These are phyloP conservation scores for Arizona elegans DNA, from an alignment of 2,113 vertebrate species.

Conservation along the genomic window DNA sequence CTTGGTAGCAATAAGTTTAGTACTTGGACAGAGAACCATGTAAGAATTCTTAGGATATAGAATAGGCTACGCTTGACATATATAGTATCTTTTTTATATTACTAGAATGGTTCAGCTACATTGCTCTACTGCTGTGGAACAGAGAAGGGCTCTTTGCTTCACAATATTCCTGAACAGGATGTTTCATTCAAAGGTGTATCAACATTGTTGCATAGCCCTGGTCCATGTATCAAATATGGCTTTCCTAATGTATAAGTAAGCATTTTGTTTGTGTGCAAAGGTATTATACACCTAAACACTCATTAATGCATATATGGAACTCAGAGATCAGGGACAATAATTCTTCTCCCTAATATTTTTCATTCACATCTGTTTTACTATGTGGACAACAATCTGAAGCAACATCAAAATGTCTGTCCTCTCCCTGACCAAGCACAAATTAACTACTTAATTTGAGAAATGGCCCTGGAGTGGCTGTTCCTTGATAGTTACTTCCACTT, in stretches of 20 bases:
- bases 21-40: background rate
- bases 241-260: background rate
- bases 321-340: background rate
- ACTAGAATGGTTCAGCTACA: background rate
- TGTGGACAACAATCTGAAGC: background rate
- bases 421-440: background rate
- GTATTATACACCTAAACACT: background rate
- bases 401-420: background rate
- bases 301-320: background rate
- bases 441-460: background rate
- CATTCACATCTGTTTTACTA: background rate
- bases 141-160: background rate
- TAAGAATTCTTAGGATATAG: background rate
- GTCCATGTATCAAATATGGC: background rate
- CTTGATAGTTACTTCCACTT: background rate
- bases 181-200: background rate
- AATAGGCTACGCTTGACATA: background rate
- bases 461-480: background rate
- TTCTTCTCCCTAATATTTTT: background rate
- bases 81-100: background rate
- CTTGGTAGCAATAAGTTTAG: background rate
- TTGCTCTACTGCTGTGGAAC: background rate
- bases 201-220: background rate
- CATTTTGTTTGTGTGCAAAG: background rate
- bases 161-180: background rate